Evolutionary conservation across 30 jellyfish, hydroid and myxozoan genomes (phyloP).

Genomic region (Aurelia sp.): DNA sequence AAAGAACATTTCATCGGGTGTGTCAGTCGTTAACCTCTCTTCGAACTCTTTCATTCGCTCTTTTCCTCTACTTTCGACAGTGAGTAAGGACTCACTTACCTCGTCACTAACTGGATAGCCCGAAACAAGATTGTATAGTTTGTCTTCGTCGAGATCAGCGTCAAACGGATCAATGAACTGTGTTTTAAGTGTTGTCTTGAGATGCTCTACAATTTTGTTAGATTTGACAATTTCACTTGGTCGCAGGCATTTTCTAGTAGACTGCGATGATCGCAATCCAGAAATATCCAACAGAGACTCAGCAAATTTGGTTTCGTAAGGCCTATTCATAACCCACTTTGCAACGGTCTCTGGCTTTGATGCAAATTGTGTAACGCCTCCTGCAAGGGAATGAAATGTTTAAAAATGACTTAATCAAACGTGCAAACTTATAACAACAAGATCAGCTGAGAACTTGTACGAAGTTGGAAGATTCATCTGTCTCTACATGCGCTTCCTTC

Average conservation of each 20-base stretch:
- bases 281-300: constrained; percentile 45
- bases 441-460: neutral
- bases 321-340: constrained; percentile 63
- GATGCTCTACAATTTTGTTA: constrained; percentile 13
- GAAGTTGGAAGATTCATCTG: neutral
- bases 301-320: constrained; percentile 25
- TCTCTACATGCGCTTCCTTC: neutral
- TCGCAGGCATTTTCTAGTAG: constrained; percentile 34
- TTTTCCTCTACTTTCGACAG: constrained; percentile 36
- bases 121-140: constrained; percentile 42
- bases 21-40: constrained; percentile 16
- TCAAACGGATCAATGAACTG: constrained; percentile 45
- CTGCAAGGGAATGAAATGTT: neutral
- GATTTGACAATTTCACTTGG: constrained; percentile 35
- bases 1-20: constrained; percentile 13
- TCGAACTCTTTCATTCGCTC: constrained; percentile 4
- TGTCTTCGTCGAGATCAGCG: constrained; percentile 12
- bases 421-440: neutral
- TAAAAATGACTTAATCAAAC: neutral
- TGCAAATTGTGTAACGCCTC: constrained; percentile 43
- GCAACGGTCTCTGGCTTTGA: constrained; percentile 44
- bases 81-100: constrained; percentile 25
- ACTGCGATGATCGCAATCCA: neutral
- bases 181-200: neutral
- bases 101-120: constrained; percentile 39